These are phyloP conservation scores for Saccopteryx bilineata DNA, from an alignment of 2,113 vertebrate species.

Conservation along the genomic window DNA sequence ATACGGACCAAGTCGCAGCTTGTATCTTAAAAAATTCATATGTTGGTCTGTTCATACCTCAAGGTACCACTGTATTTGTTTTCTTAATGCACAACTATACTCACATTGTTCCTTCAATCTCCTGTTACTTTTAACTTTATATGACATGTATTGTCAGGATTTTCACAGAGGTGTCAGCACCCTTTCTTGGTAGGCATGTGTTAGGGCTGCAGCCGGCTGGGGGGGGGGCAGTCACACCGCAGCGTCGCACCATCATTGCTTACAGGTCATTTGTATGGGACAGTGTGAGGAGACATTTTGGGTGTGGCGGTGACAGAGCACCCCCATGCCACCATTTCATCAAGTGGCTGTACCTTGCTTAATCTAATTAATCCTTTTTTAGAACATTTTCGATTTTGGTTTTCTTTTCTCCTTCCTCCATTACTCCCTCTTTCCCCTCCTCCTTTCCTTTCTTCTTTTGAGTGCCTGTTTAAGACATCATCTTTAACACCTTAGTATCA, in stretches of 20 bases:
- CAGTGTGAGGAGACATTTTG: background rate
- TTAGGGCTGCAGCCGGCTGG: background rate
- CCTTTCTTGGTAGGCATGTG: background rate
- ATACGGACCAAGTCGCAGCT: too few relatives aligned
- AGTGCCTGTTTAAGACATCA: background rate
- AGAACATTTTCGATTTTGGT: background rate
- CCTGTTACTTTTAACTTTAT: background rate
- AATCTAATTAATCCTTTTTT: background rate
- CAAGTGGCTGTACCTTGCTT: background rate
- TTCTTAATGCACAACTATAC: background rate
- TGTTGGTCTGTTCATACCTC: too few relatives aligned
- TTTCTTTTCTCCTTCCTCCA: background rate
- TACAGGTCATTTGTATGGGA: rapidly evolving
- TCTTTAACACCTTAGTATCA: background rate
- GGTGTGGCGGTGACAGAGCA: too few relatives aligned
- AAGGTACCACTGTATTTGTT: background rate
- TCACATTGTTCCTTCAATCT: background rate
- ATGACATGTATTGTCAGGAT: background rate
- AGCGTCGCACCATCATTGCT: rapidly evolving
- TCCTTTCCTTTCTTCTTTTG: background rate
- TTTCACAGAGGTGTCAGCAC: background rate
- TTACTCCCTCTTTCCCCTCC: background rate
- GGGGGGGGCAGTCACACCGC: too few relatives aligned
- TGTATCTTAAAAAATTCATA: too few relatives aligned
- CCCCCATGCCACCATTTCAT: background rate